A percentile compares a stretch with the other conserved stretches of the same genome.
phyloP scores from a whole-genome alignment of 1,140 invertebrate genomes.

The Idris sp. region DNA sequence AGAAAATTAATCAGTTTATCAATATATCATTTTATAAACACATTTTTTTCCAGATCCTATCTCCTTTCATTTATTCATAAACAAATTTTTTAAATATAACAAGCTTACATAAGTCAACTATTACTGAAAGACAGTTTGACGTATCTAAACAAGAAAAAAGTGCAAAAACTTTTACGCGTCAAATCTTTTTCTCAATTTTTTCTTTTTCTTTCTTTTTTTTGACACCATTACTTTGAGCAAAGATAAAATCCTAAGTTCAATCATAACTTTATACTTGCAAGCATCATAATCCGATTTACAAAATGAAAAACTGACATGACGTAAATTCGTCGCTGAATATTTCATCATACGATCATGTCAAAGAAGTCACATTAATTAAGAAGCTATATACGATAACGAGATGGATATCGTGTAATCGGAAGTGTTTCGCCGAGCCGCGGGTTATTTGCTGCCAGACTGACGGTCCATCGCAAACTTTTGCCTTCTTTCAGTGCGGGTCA shows the following conservation, averaged over 20 bases:
- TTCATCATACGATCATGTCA: conserved; percentile 17
- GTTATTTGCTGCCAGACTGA: conserved; percentile 39
- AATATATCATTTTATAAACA: too few species aligned
- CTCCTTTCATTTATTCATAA: too few species aligned
- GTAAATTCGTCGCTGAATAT: conserved; percentile 23
- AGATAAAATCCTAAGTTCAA: conserved; percentile 33
- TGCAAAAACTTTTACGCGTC: too few species aligned
- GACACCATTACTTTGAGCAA: conserved; percentile 14
- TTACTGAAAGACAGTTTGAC: conserved; percentile 14
- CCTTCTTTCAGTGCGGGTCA: conserved; percentile 42
- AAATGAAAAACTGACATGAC: conserved; percentile 23
- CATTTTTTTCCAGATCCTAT: too few species aligned
- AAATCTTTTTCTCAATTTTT: too few species aligned
- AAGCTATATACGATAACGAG: neutral
- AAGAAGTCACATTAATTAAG: conserved; percentile 65
- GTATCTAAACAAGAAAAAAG: conserved; percentile 4
- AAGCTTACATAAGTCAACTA: neutral
- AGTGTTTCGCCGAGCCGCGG: too few species aligned
- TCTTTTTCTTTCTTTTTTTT: neutral
- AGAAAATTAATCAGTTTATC: too few species aligned
- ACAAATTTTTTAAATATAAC: too few species aligned
- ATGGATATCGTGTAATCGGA: too few species aligned
- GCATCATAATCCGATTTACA: conserved; percentile 27
- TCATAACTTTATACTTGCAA: conserved; percentile 32
- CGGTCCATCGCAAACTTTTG: conserved; percentile 60